These are phyloP conservation scores for Gallinago stenura DNA, from an alignment of 2,797 vertebrate species.

Conservation along the genomic window DNA sequence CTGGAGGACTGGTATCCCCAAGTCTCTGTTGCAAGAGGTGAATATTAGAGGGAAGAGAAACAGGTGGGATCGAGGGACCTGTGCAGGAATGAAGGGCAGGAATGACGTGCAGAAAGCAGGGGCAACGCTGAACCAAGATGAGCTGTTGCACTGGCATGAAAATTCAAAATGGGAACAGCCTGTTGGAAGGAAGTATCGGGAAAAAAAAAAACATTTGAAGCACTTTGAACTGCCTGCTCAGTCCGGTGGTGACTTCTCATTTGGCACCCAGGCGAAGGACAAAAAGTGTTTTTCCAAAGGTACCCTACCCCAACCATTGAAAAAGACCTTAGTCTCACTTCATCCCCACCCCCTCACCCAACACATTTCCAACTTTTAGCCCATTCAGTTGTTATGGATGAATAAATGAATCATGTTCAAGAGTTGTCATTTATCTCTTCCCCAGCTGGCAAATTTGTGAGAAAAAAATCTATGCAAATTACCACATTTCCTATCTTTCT, in stretches of 20 bases:
- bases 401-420: background rate
- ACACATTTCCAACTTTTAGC: background rate
- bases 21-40: background rate
- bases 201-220: background rate
- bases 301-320: background rate
- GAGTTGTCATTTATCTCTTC: background rate
- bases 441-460: background rate
- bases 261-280: background rate
- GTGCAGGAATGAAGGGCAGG: slow-evolving; percentile 21
- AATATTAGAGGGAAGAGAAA: background rate
- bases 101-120: background rate
- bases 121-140: background rate
- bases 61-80: background rate
- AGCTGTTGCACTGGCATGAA: background rate
- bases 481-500: background rate
- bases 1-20: background rate
- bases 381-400: background rate
- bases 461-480: background rate
- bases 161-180: background rate
- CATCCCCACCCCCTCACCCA: accelerated
- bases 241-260: background rate
- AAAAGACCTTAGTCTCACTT: background rate
- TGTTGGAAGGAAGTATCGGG: background rate
- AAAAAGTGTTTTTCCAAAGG: background rate
- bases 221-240: background rate